Evolutionary conservation across 2,797 vertebrate genomes (phyloP), one percentile per base, ranked within the genome.

Genomic region (Scolopax rusticola): DNA sequence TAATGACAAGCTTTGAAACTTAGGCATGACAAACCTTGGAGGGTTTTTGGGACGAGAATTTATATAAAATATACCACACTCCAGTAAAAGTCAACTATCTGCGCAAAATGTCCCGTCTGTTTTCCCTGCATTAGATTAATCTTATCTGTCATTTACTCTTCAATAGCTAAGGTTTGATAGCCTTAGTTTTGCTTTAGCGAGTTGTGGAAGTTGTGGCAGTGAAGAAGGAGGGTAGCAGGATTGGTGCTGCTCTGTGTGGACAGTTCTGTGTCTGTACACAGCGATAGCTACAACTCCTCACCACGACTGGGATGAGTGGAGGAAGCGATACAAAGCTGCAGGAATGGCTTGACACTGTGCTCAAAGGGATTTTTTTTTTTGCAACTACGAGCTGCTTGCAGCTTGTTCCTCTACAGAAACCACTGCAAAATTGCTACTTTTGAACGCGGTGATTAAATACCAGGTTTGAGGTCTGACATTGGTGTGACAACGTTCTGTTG

Each of bases 401-500:
- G 57, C 36, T 96, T 64, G 45, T 47, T 90, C 59, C 32, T 87
- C 32, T 59, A 9, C 2, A 87, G 81, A 94, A 96, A 92, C 27
- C 20, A 10, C 73, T 60, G 82, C 43, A 83, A 86, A 92, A 93
- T 51, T 41, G 57, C 81, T 81, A 9, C 50, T 83, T 95, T 68
- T 90, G 75, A 92, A 82, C 81, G 6, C 76, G 94, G 36, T 87
- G 43, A 95, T 92, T 89, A 94, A 96, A 94, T 94, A 85, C 54
- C 57, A 64, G 33, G n/a, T 88, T 93, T 91, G 51, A 83, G 80
- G 38, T 80, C 68, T 95, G 89, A 96, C 85, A 71, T 93, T 96
- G 71, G 23, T 57, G 68, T 89, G 92, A 95, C n/a, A 93, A 89
- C 57, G 33, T 95, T 97, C 87, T 95, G 86, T 93, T 70, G 90